These are phyloP conservation scores for Bembecia ichneumoniformis DNA, from an alignment of 2,888 invertebrate genomes.

Conservation along the genomic window DNA sequence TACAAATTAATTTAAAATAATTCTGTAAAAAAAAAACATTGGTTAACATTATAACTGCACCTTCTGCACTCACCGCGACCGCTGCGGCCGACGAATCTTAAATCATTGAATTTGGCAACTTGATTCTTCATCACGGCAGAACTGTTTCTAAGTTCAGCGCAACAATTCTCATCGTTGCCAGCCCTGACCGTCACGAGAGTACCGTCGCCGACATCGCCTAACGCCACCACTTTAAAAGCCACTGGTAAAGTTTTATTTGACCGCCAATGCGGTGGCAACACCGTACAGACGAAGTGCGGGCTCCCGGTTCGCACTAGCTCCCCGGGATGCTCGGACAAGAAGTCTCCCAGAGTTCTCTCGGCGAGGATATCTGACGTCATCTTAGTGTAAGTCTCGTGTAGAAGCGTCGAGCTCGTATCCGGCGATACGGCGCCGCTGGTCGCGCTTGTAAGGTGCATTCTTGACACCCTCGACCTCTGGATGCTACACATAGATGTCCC, in stretches of 20 bases:
- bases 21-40: constrained; percentile 14
- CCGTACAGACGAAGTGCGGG: constrained; percentile 96
- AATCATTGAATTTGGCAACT: constrained; percentile 98
- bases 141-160: constrained; percentile 94
- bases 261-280: constrained; percentile 96
- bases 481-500: constrained; percentile 64
- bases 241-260: constrained; percentile 98
- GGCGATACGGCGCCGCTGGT: constrained; percentile 75
- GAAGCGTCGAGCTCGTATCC: constrained; percentile 78
- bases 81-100: constrained; percentile 97
- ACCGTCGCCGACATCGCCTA: constrained; percentile 95
- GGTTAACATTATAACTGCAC: constrained; percentile 55
- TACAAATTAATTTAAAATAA: constrained; percentile 17
- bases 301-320: constrained; percentile 93
- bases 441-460: constrained; percentile 70
- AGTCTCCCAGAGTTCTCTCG: constrained; percentile 88
- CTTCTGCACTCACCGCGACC: constrained; percentile 91
- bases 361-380: constrained; percentile 93
- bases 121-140: constrained; percentile 98
- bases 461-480: constrained; percentile 63
- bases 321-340: constrained; percentile 91
- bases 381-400: constrained; percentile 88
- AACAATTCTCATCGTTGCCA: constrained; percentile 98
- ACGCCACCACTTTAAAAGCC: constrained; percentile 95
- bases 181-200: constrained; percentile 96